Conservation (phyloP, 2,888 invertebrate genomes). For the Myopa tessellatipennis region DNA sequence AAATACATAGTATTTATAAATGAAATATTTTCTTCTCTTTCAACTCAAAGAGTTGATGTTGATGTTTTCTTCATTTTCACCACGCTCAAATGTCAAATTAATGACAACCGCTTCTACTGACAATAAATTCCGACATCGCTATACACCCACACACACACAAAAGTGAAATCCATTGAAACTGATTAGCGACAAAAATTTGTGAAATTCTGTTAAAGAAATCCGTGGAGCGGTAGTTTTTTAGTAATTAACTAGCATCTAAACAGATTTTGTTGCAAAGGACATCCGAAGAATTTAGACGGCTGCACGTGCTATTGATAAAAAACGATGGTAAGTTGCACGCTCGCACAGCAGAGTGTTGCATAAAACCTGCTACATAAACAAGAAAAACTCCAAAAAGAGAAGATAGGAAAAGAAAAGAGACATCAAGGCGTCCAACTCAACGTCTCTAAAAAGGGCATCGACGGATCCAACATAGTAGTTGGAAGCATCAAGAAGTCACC, state of each 20-base stretch:
- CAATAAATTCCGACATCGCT: background rate
- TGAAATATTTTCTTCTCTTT: too few relatives aligned
- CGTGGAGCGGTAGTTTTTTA: background rate
- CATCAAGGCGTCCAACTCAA: background rate
- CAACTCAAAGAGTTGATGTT: too few relatives aligned
- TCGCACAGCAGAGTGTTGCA: constrained; percentile 29
- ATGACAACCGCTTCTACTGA: constrained; percentile 22
- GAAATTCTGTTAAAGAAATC: constrained; percentile 14
- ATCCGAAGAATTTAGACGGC: background rate
- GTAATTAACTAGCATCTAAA: background rate
- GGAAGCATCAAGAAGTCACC: background rate
- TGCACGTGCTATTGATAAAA: background rate
- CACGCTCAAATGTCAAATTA: constrained; percentile 4
- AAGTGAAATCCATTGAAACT: constrained; percentile 35
- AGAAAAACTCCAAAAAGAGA: constrained; percentile 5
- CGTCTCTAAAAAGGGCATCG: constrained; percentile 19
- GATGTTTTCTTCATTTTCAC: too few relatives aligned
- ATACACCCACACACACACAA: too few relatives aligned
- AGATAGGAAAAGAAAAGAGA: constrained; percentile 30
- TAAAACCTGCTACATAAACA: constrained; percentile 24
- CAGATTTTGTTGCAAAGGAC: background rate
- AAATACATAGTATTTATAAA: too few relatives aligned
- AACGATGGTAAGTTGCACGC: constrained; percentile 32
- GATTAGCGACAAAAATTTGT: constrained; percentile 13
- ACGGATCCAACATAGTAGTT: background rate